Evolutionary conservation across 2,113 vertebrate species (phyloP).

Genomic region (Thomomys bottae): DNA sequence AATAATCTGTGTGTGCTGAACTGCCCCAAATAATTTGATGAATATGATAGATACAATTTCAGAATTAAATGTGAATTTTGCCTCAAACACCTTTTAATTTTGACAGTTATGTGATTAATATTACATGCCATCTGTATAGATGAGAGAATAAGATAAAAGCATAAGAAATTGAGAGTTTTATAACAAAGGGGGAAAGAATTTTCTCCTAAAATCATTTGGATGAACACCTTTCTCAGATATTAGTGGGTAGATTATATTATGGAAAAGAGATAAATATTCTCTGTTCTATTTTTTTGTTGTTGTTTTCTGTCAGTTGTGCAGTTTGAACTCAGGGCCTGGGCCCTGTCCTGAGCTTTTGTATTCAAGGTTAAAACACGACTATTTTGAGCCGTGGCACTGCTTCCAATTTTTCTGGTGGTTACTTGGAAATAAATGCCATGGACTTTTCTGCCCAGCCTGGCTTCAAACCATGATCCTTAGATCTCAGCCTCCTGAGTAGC

Average conservation of each 20-base stretch:
- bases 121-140: background rate
- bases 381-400: no score
- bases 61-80: background rate
- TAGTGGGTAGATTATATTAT: background rate
- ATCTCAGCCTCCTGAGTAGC: no score
- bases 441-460: no score
- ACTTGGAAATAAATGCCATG: no score
- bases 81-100: conserved; percentile 32
- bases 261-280: background rate
- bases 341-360: no score
- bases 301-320: no score
- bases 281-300: no score
- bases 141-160: background rate
- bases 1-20: conserved; percentile 14
- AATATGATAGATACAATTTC: background rate
- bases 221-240: background rate
- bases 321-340: no score
- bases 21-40: background rate
- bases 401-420: no score
- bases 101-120: background rate
- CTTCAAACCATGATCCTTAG: no score
- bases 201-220: background rate
- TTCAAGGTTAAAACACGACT: no score
- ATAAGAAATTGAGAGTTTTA: background rate
- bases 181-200: background rate